Percentiles rank a stretch among this genome's conserved stretches.
These are phyloP conservation scores for Scophthalmus maximus DNA, from an alignment of 2,113 vertebrate genomes.

Conservation along the genomic window DNA sequence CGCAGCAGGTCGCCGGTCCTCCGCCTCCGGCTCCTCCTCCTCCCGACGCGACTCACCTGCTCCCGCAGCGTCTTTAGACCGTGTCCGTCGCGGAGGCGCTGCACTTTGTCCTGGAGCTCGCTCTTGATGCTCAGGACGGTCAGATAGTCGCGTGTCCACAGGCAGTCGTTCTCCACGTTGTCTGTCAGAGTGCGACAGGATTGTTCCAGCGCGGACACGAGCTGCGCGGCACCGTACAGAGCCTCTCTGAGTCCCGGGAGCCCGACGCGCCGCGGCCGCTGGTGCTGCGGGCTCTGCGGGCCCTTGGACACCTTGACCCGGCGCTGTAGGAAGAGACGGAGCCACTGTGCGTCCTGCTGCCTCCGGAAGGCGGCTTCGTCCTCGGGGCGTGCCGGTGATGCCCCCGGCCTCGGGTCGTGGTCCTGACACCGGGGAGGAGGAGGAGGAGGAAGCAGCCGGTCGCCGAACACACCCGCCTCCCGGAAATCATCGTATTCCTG, in stretches of 20 bases:
- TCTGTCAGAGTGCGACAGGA: slow-evolving; percentile 75
- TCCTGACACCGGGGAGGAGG: neutral
- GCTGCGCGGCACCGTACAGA: slow-evolving; percentile 73
- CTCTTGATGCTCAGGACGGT: slow-evolving; percentile 49
- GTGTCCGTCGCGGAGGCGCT: slow-evolving; percentile 69
- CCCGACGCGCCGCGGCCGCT: neutral
- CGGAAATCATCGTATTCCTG: neutral
- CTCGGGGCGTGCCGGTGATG: neutral
- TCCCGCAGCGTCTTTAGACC: slow-evolving; percentile 64
- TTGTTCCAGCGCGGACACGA: slow-evolving; percentile 77
- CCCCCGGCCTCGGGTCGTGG: no score
- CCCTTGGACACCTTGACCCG: neutral
- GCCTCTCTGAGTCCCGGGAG: slow-evolving; percentile 62
- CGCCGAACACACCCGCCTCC: neutral
- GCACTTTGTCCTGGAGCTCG: slow-evolving; percentile 71
- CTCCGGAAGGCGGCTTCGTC: slow-evolving; percentile 53
- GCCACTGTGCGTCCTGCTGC: slow-evolving; percentile 72
- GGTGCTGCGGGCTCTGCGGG: neutral
- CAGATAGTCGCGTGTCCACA: slow-evolving; percentile 74
- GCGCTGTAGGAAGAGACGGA: slow-evolving; percentile 58
- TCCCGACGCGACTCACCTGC: slow-evolving; percentile 71
- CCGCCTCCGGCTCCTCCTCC: slow-evolving; percentile 80
- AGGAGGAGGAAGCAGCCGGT: neutral
- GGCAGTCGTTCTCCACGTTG: slow-evolving; percentile 65
- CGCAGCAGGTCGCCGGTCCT: slow-evolving; percentile 69